Conservation (phyloP, 2,797 vertebrate genomes). For the Crenichthys baileyi region DNA sequence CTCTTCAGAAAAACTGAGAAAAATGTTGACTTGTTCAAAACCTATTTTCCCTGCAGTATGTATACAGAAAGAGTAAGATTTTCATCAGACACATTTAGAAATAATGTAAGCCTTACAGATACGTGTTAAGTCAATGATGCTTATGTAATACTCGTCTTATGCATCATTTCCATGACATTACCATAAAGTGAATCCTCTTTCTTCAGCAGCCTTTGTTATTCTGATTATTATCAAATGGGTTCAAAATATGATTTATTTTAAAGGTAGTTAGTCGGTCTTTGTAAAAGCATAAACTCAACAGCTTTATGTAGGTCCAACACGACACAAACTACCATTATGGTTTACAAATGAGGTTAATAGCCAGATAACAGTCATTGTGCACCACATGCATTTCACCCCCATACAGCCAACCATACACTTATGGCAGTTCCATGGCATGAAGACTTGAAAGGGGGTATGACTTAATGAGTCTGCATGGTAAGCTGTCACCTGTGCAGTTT, state of each 20-base stretch:
- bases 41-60: background rate
- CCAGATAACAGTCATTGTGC: slow-evolving; percentile 40
- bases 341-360: slow-evolving; percentile 50
- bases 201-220: background rate
- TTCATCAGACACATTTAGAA: background rate
- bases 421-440: slow-evolving; percentile 50
- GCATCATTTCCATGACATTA: slow-evolving; percentile 8
- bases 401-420: slow-evolving; percentile 52
- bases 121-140: background rate
- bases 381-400: slow-evolving; percentile 52
- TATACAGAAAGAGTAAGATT: background rate
- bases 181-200: background rate
- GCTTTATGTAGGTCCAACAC: slow-evolving; percentile 2
- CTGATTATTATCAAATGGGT: background rate
- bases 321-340: slow-evolving; percentile 17
- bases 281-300: background rate
- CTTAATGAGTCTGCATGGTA: slow-evolving; percentile 64
- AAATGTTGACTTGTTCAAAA: background rate
- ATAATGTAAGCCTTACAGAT: background rate
- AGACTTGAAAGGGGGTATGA: slow-evolving; percentile 54
- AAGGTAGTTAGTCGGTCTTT: background rate
- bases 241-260: background rate
- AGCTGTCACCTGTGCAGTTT: slow-evolving; percentile 47
- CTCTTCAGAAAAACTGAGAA: background rate
- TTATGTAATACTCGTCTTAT: background rate